phyloP scores from a whole-genome alignment of 2,888 invertebrate genomes.

The Apantesis nais region DNA sequence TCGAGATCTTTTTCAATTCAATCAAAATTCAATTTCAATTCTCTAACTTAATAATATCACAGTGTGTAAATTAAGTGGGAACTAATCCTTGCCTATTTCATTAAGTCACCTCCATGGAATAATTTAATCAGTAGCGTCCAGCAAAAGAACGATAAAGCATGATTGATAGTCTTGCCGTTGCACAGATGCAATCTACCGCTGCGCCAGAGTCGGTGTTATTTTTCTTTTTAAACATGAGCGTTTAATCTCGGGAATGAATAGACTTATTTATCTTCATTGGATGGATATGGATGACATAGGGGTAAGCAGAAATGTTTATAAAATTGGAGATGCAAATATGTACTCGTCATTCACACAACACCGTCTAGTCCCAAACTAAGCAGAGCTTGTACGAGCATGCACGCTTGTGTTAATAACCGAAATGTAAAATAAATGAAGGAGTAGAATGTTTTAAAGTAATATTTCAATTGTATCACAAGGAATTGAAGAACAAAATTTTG shows the following conservation, averaged over 20 bases:
- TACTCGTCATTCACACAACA: too few species aligned
- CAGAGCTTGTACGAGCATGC: too few species aligned
- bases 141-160: conserved; percentile 81
- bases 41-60: background rate
- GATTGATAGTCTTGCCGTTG: conserved; percentile 76
- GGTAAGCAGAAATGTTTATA: conserved; percentile 20
- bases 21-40: too few species aligned
- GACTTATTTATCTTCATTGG: conserved; percentile 47
- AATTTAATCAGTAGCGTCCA: conserved; percentile 82
- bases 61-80: conserved; percentile 41
- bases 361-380: background rate
- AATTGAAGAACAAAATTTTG: background rate
- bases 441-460: too few species aligned
- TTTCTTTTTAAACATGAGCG: conserved; percentile 53
- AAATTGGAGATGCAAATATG: conserved; percentile 5
- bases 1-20: background rate
- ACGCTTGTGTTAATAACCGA: too few species aligned
- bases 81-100: conserved; percentile 68
- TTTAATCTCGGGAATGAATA: conserved; percentile 51
- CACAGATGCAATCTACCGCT: conserved; percentile 64
- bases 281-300: conserved; percentile 32
- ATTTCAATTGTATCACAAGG: too few species aligned
- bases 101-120: conserved; percentile 78
- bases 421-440: too few species aligned
- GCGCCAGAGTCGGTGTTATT: conserved; percentile 43